Evolutionary conservation across 1,140 invertebrate genomes (phyloP).

Genomic region (Lepidurus apus): DNA sequence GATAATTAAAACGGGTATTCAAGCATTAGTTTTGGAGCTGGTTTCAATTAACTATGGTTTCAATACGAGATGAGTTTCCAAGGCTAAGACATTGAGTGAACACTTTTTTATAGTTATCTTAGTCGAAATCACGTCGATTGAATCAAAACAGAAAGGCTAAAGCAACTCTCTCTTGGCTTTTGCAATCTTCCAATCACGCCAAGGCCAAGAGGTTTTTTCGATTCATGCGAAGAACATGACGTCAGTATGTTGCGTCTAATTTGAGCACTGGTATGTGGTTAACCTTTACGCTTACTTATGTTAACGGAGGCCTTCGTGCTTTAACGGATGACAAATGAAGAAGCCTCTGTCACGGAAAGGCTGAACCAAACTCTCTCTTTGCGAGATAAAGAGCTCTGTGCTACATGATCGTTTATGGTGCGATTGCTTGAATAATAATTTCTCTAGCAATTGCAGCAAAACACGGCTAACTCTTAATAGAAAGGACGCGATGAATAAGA

Average conservation of each 20-base stretch:
- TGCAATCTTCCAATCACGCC: constrained; percentile 1
- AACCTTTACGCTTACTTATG: not conserved
- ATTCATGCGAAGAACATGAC: not conserved
- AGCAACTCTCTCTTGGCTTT: not conserved
- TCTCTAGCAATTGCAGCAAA: too few relatives aligned
- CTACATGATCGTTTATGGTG: not conserved
- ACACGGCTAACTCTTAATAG: not conserved
- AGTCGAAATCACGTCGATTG: too few relatives aligned
- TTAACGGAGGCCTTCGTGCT: not conserved
- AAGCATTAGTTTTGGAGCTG: not conserved
- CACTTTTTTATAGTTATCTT: too few relatives aligned
- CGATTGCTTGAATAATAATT: not conserved
- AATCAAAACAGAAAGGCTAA: not conserved
- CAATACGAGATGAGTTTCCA: too few relatives aligned
- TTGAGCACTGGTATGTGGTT: constrained; percentile 6
- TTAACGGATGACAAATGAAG: not conserved
- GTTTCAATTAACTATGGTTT: too few relatives aligned
- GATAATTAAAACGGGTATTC: not conserved
- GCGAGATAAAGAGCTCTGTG: not conserved
- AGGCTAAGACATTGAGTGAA: too few relatives aligned
- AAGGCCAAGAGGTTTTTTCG: not conserved
- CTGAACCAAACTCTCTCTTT: not conserved
- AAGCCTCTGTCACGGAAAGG: too few relatives aligned
- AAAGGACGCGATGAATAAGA: not conserved
- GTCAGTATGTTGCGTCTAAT: not conserved